Evolutionary conservation across 2,797 vertebrate genomes (phyloP).

Genomic region (Leucoraja ocellata): DNA sequence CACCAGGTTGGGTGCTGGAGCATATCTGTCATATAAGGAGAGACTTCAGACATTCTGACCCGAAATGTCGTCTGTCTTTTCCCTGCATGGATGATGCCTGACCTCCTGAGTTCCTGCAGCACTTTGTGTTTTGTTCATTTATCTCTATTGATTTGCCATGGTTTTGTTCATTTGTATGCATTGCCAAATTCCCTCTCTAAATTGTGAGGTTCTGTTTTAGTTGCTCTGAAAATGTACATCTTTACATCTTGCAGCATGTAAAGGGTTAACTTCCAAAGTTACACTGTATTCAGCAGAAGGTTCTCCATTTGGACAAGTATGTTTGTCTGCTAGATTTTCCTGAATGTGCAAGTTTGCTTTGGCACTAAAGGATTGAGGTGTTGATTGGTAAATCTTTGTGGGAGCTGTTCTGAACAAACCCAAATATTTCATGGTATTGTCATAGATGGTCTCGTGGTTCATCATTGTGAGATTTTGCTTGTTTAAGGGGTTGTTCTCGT

Average conservation of each 20-base stretch:
- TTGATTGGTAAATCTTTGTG: constrained; percentile 2
- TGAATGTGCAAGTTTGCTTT: background rate
- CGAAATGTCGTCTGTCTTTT: too few species aligned
- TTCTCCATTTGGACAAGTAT: background rate
- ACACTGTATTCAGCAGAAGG: background rate
- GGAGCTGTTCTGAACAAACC: background rate
- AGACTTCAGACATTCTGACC: too few species aligned
- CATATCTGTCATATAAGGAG: too few species aligned
- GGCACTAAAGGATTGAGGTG: background rate
- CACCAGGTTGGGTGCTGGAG: too few species aligned
- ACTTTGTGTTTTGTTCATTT: too few species aligned
- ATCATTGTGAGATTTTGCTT: background rate
- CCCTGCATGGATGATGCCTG: too few species aligned
- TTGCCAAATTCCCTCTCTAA: background rate
- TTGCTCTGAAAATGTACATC: background rate
- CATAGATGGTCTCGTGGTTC: background rate
- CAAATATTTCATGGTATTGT: background rate
- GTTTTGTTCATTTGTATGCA: background rate
- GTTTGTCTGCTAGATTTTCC: constrained; percentile 3
- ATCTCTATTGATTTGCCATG: background rate
- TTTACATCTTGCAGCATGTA: background rate
- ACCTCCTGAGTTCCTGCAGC: too few species aligned
- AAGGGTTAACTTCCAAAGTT: background rate
- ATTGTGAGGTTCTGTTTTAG: background rate
- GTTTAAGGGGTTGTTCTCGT: background rate